These are phyloP conservation scores for Plodia interpunctella DNA, from an alignment of 1,140 invertebrate species.

Conservation along the genomic window DNA sequence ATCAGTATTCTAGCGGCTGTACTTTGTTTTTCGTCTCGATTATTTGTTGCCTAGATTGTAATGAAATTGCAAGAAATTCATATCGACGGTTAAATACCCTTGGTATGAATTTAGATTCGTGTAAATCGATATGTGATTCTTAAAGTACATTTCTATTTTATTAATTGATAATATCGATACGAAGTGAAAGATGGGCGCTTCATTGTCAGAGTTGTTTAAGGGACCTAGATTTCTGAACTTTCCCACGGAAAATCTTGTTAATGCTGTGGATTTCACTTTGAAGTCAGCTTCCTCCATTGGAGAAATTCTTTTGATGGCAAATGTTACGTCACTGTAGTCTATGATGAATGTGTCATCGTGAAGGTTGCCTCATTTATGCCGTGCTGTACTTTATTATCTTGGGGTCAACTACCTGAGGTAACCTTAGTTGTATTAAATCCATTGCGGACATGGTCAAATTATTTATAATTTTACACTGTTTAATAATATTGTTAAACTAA, in stretches of 20 bases:
- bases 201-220: neutral
- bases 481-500: too few species aligned
- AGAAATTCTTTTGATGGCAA: neutral
- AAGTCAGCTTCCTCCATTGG: neutral
- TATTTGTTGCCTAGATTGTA: neutral
- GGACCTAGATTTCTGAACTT: slow-evolving; percentile 5
- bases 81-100: slow-evolving; percentile 5
- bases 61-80: slow-evolving; percentile 6
- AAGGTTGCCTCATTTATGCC: too few species aligned
- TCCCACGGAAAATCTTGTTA: neutral
- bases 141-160: neutral
- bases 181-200: neutral
- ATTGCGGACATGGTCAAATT: too few species aligned
- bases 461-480: too few species aligned
- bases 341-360: too few species aligned
- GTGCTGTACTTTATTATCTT: too few species aligned
- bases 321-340: too few species aligned
- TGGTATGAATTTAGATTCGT: slow-evolving; percentile 6
- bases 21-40: neutral
- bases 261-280: neutral
- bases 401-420: too few species aligned
- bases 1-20: slow-evolving; percentile 25
- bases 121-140: neutral
- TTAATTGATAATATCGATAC: neutral
- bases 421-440: too few species aligned